Base-by-base conservation (phyloP, 2,888 invertebrate genomes). In the Gortyna flavago region DNA sequence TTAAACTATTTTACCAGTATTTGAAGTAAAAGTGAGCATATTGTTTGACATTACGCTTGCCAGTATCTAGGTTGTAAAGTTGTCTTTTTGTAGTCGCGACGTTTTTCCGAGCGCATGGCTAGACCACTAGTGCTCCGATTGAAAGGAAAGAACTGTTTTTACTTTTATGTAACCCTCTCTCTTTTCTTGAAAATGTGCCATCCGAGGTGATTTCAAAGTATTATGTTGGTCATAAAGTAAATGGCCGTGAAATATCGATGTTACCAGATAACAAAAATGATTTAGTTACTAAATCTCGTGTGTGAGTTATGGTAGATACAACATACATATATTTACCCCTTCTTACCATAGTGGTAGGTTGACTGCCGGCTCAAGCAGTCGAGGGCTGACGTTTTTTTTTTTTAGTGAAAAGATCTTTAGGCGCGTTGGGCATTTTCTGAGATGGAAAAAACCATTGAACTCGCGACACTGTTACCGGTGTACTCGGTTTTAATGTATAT, bases 161-260 rank as follows among this genome's bases (percentile, higher is more conserved):
- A 64, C 44, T 35, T 77, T 70, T 78, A 68, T 71, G 32, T 59
- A 54, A 72, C 38, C 35, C 66, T 75, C 41, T 77, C 61, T 72
- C 16, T 77, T 78, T 41, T 82, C 77, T 80, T 80, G 38, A 65
- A 61, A 80, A 81, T 80, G 88, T 88, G 88, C 88, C 88, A 88
- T 88, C 79, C 74, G 80, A 81, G 77, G 87, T 86, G 86, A 86
- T 86, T 82, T 81, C 41, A 75, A 84, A 88, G 88, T 88, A 88
- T 88, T 88, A 88, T 81, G 80, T 79, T 80, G 88, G 88, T 85
- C 84, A 86, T 66, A 13, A 75, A 72, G 41, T 21, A 72, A 80
- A 86, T 87, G 87, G 72, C 87, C 88, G 72, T 81, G 80, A 85
- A 80, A 83, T 80, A 72, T 85, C 71, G 69, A 86, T 86, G 88